Evolutionary conservation across 2,797 vertebrate species (phyloP).

Genomic region (Chloroceryle inda): DNA sequence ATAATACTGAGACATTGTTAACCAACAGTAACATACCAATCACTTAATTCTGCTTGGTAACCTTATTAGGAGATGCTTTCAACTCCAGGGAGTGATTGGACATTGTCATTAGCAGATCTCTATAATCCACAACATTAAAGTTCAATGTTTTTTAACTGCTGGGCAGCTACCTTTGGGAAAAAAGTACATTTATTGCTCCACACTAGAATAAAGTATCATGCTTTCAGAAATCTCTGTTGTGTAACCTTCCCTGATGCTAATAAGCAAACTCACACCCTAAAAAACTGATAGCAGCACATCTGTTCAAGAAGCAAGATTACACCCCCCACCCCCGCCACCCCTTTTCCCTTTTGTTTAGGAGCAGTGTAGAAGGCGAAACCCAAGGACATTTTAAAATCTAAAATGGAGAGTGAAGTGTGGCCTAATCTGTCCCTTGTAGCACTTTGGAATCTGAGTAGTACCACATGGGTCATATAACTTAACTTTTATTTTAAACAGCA

Average conservation of each 20-base stretch:
- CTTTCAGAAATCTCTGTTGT: neutral
- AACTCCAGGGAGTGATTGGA: neutral
- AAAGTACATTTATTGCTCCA: neutral
- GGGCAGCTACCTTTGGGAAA: neutral
- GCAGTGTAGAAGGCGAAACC: neutral
- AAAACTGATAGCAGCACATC: neutral
- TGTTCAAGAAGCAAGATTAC: neutral
- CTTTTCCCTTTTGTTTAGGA: neutral
- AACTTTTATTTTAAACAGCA: neutral
- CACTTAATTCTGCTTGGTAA: neutral
- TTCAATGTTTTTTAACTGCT: neutral
- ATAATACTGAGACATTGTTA: neutral
- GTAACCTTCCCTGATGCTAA: neutral
- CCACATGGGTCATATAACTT: neutral
- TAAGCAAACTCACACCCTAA: neutral
- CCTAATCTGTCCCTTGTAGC: neutral
- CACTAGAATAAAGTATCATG: neutral
- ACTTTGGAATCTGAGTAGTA: neutral
- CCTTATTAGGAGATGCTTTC: neutral
- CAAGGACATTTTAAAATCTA: neutral
- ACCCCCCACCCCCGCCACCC: too few species aligned
- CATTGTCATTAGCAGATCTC: neutral
- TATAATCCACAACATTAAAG: neutral
- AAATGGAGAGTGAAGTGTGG: neutral
- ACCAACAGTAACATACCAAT: neutral